Base-by-base conservation (phyloP, 2,797 vertebrate genomes). In the Anolis apletophallus region DNA sequence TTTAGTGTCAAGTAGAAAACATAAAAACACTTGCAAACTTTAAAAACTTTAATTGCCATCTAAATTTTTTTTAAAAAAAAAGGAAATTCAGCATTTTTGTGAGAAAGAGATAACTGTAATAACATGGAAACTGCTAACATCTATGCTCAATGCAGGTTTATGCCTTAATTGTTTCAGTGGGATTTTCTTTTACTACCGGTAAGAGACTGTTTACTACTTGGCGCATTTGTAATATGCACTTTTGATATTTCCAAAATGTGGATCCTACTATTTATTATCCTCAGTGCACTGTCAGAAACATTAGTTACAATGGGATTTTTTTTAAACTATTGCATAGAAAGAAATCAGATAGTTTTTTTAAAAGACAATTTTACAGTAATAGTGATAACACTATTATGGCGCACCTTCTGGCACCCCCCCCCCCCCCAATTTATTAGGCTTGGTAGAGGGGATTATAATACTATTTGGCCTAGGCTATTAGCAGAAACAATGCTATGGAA, bases 401-500 rank as follows among this genome's bases (percentile, higher is more conserved):
- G 46, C 32, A 32, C 54, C 78, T 77, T 83, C 73, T 85, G 83
- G 83, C 71, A 68, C n/a, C n/a, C n/a, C n/a, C n/a, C n/a, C n/a
- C n/a, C n/a, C n/a, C n/a, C n/a, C n/a, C n/a, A n/a, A n/a, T 87
- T 61, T 34, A 55, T n/a, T 40, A 81, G 68, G 54, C n/a, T 72
- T 50, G 73, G 86, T 46, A 80, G 79, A 82, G 17, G 40, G 85
- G 92, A 88, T 88, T 85, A 86, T 91, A 46, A 73, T 85, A 71
- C 89, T 90, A 82, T 73, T 90, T 91, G 83, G 85, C 85, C 81
- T 23, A 26, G 75, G 61, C 80, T 78, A 61, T 87, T 7, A 93
- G 87, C 74, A 88, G 83, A 85, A 93, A 91, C 29, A 91, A 89
- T 89, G 68, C 32, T 85, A 21, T 1, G 17, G 88, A 91, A 79